Evolutionary conservation across 2,113 vertebrate genomes (phyloP), one percentile per base, ranked within the genome.

Genomic region (Mastomys coucha): DNA sequence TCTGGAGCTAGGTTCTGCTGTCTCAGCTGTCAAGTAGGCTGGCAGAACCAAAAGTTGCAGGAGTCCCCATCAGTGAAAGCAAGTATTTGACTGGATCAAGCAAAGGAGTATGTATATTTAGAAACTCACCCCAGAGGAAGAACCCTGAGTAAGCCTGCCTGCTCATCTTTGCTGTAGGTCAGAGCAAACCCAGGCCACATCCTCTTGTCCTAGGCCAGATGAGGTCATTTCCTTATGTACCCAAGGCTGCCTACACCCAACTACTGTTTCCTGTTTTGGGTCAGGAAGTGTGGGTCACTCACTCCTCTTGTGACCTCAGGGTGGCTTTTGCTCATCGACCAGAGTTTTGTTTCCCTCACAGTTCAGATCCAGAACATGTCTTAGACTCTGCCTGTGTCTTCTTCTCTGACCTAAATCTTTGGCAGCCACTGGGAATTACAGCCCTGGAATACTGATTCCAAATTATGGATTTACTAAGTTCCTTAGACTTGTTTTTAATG

Each of bases 141-240:
- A 90, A 72, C 80, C 60, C 58, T 0, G 22, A 80, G 70, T 91
- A 17, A 94, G 42, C 39, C 94, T 76, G 91, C 94, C 88, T 90
- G 97, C 95, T 98, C 95, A 97, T 96, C 95, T 96, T 97, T 75
- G 94, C 97, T 93, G 65, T 95, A 76, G 89, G 60, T 92, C 89
- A 93, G 89, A 94, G 91, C 89, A 93, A 89, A 82, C 77, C 96
- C 87, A 78, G 91, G 93, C 82, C n/a, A 93, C 63, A 91, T 96
- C 96, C 97, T 96, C 92, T 95, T 81, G 91, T 81, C 95, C 91
- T 92, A 19, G 9, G 88, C 78, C 19, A 2, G 78, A 93, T 94
- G 94, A 96, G 75, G 92, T 97, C 97, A 97, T 94, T 97, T 97
- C 97, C 97, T 89, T 91, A 12, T 95, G 94, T 91, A 92, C 92